Base-by-base conservation (phyloP, 2,888 invertebrate genomes). In the Lucinisca nassula region DNA sequence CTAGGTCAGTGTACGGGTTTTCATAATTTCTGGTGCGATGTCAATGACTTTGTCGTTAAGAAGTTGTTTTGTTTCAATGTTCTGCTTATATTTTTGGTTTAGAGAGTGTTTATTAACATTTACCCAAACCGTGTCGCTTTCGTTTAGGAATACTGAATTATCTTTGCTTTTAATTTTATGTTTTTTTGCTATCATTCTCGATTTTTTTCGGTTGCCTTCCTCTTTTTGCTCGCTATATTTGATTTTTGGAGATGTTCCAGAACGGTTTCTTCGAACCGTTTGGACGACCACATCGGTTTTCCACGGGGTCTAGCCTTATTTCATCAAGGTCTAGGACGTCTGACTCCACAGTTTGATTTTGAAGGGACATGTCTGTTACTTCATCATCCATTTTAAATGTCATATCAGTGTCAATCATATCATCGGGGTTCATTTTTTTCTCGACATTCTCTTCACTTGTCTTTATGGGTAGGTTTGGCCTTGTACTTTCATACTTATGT, bases 191-290 rank as follows among this genome's bases (percentile, higher is more conserved):
- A 35, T 1, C 17, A 67, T 45, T 45, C 45, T 49, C 27, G 6
- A 40, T n/a, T 40, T 45, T 38, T 24, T 4, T 74, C 45, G 14
- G 74, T 45, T 30, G 74, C 49, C 24, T 74, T 74, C 45, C 49
- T 27, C 21, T 74, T 45, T 30, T 74, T 45, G 35, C 30, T 38
- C 14, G 27, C 4, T n/a, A 30, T 24, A 32, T 4, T 8, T n/a
- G 74, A 27, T 38, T 74, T 30, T 49, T 49, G 1, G 74, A 74
- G n/a, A 74, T 12, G 17, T 74, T 49, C 74, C 74, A 74, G 21
- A 74, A 74, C 12, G 74, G 74, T 4, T 74, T 74, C 30, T 74
- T 74, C 8, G 74, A 27, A 40, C 74, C 74, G 8, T 74, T 74
- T 1, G 74, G 49, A 4, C 74, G 24, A 4, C 74, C 74, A 2